Evolutionary conservation across 2,797 vertebrate genomes (phyloP).

Genomic region (Nasua narica): DNA sequence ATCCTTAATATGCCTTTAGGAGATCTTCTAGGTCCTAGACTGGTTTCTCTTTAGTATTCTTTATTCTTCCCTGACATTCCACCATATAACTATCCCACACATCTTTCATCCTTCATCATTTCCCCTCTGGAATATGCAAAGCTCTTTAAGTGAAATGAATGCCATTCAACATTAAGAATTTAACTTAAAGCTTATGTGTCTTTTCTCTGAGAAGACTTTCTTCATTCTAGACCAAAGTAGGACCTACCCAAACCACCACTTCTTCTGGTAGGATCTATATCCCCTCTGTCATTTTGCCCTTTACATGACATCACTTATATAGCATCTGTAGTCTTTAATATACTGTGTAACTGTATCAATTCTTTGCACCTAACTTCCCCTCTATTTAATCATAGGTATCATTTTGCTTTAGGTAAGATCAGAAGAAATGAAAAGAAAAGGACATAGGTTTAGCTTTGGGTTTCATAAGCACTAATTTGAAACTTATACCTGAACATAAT

Average conservation of each 20-base stretch:
- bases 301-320: not conserved
- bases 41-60: not conserved
- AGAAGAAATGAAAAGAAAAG: not conserved
- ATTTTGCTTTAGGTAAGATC: not conserved
- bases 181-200: not conserved
- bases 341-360: not conserved
- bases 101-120: not conserved
- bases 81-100: not conserved
- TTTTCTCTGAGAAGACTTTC: not conserved
- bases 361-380: not conserved
- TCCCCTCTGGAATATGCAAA: not conserved
- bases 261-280: not conserved
- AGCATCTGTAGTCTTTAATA: not conserved
- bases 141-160: not conserved
- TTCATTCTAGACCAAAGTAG: not conserved
- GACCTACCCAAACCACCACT: not conserved
- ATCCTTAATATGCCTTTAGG: not conserved
- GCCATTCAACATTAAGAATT: not conserved
- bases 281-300: not conserved
- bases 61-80: not conserved
- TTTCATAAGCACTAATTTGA: not conserved
- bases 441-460: not conserved
- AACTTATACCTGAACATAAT: not conserved
- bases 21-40: not conserved
- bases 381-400: not conserved